These are phyloP conservation scores for Drosophila emarginata DNA, from an alignment of 2,888 invertebrate species.

Conservation along the genomic window DNA sequence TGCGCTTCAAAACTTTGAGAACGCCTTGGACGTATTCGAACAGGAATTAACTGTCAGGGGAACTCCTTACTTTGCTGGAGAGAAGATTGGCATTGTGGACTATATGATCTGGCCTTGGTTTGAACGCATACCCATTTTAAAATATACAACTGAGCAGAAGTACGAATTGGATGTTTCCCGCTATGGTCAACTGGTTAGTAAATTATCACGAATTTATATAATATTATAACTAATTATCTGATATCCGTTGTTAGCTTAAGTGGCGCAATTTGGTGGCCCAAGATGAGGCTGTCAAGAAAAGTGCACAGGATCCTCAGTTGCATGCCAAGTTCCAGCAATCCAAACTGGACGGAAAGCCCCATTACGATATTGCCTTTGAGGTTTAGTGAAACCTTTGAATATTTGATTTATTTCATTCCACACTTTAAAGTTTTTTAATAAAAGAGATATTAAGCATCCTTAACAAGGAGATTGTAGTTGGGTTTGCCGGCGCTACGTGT, in stretches of 20 bases:
- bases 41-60: constrained; percentile 86
- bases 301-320: constrained; percentile 86
- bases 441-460: constrained; percentile 48
- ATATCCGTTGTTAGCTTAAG: constrained; percentile 48
- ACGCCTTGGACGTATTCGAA: constrained; percentile 86
- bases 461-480: constrained; percentile 81
- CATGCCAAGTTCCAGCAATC: constrained; percentile 89
- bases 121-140: constrained; percentile 85
- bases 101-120: constrained; percentile 94
- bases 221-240: background rate
- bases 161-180: constrained; percentile 75
- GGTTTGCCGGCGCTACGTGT: constrained; percentile 87
- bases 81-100: constrained; percentile 90
- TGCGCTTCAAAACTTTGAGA: constrained; percentile 64
- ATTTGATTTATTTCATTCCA: constrained; percentile 2
- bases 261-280: constrained; percentile 89
- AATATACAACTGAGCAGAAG: constrained; percentile 85
- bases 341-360: constrained; percentile 86
- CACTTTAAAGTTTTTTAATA: constrained; percentile 2
- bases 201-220: background rate
- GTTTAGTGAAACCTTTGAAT: background rate
- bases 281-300: constrained; percentile 87
- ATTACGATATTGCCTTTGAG: constrained; percentile 79
- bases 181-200: constrained; percentile 51
- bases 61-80: constrained; percentile 87